Conservation (phyloP, 2,797 vertebrate species). For the Botia kubotai region DNA sequence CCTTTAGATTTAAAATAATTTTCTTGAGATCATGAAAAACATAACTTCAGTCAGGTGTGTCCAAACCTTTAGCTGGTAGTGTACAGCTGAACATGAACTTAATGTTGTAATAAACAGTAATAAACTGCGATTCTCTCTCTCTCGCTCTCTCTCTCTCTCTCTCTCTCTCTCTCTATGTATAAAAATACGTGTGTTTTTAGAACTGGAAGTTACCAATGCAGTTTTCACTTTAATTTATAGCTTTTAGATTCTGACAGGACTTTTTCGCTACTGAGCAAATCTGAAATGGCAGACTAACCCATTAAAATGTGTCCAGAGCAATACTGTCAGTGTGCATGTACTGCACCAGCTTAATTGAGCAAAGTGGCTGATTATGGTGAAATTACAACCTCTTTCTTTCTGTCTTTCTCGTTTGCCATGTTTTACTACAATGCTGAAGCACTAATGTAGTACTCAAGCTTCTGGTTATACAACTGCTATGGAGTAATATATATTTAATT, state of each 20-base stretch:
- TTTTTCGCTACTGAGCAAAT: constrained; percentile 12
- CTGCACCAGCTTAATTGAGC: constrained; percentile 57
- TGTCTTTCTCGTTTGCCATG: constrained; percentile 78
- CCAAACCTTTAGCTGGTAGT: constrained; percentile 9
- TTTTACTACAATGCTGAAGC: constrained; percentile 80
- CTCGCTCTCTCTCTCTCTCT: too few species aligned
- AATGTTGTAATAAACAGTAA: constrained; percentile 26
- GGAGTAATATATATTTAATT: constrained; percentile 89
- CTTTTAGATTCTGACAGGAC: background rate
- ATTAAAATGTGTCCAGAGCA: constrained; percentile 15
- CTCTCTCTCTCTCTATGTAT: too few species aligned
- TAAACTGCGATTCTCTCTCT: background rate
- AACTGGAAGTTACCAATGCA: background rate
- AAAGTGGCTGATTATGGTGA: constrained; percentile 57
- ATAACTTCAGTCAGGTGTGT: background rate
- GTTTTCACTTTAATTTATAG: constrained; percentile 11
- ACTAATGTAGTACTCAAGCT: constrained; percentile 82
- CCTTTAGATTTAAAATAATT: background rate
- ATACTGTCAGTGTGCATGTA: constrained; percentile 55
- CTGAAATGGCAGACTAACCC: constrained; percentile 12
- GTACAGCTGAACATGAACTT: constrained; percentile 1
- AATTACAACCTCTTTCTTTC: constrained; percentile 59
- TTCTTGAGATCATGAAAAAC: background rate
- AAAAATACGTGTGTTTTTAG: background rate
- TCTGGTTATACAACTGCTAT: constrained; percentile 78